phyloP scores from a whole-genome alignment of 2,888 invertebrate species.

The Dicyrtoma fusca region DNA sequence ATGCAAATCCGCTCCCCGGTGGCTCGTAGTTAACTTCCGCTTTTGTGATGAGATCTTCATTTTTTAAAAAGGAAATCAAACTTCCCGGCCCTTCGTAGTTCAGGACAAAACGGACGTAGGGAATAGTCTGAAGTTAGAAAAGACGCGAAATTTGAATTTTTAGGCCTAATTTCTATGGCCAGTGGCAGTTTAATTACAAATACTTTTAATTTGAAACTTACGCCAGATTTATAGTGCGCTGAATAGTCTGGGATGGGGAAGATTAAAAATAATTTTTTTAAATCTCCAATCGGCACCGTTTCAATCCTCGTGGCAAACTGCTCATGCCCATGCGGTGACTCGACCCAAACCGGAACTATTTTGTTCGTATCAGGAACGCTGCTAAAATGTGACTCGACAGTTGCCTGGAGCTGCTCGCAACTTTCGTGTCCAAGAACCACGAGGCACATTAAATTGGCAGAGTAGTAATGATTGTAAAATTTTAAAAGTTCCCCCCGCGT shows the following conservation, averaged over 20 bases:
- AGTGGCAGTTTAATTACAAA: not conserved
- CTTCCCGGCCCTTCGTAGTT: constrained; percentile 97
- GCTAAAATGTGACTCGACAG: constrained; percentile 77
- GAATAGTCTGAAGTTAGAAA: constrained; percentile 71
- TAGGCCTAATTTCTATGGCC: too few species aligned
- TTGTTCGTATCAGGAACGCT: constrained; percentile 76
- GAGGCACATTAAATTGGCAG: constrained; percentile 89
- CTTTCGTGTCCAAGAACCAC: constrained; percentile 86
- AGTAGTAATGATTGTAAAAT: constrained; percentile 91
- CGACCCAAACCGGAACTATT: constrained; percentile 72
- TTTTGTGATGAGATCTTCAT: constrained; percentile 87
- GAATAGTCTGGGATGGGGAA: constrained; percentile 85
- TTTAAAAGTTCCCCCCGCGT: constrained; percentile 82
- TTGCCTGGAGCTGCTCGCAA: constrained; percentile 79
- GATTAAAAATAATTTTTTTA: constrained; percentile 20
- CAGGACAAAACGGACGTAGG: constrained; percentile 85
- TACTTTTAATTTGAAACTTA: not conserved
- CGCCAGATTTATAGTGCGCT: constrained; percentile 78
- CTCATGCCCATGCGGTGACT: constrained; percentile 78
- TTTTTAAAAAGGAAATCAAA: constrained; percentile 81
- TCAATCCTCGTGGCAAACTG: constrained; percentile 72
- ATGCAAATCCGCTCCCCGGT: constrained; percentile 84
- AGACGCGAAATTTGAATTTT: not conserved
- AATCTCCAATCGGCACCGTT: constrained; percentile 76
- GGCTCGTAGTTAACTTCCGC: constrained; percentile 74